A percentile compares a stretch with the other conserved stretches of the same genome.
These are phyloP conservation scores for Gymnothorax reevesii DNA, from an alignment of 2,797 vertebrate genomes.

Conservation along the genomic window DNA sequence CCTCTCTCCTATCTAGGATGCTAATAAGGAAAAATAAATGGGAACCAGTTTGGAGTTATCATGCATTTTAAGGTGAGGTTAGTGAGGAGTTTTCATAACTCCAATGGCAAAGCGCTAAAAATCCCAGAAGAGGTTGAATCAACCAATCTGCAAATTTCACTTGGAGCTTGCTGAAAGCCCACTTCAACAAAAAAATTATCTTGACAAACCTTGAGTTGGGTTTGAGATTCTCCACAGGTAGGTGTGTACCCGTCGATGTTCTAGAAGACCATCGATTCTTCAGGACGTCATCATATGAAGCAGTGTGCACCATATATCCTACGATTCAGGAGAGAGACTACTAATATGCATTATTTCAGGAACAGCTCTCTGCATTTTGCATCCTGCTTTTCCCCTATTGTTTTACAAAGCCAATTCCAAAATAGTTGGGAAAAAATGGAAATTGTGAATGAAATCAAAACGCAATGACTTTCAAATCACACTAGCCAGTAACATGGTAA, in stretches of 20 bases:
- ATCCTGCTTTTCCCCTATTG: background rate
- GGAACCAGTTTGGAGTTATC: no score
- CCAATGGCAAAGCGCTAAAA: no score
- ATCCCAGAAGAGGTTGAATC: background rate
- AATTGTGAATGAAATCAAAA: no score
- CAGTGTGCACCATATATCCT: conserved; percentile 96
- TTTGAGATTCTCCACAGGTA: conserved; percentile 97
- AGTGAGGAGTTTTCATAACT: no score
- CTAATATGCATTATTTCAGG: no score
- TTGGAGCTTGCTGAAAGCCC: background rate
- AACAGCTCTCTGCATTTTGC: background rate
- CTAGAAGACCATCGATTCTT: conserved; percentile 91
- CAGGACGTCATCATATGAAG: conserved; percentile 94
- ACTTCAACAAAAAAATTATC: background rate
- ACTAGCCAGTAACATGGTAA: no score
- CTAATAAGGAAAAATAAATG: no score
- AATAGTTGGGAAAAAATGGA: no score
- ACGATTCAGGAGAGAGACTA: conserved; percentile 24
- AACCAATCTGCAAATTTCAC: background rate
- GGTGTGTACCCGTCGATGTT: conserved; percentile 78
- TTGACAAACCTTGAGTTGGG: conserved; percentile 88
- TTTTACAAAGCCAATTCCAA: background rate
- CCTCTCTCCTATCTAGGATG: no score
- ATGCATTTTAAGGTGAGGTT: no score
- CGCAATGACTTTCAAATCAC: no score